These are phyloP conservation scores for Gandaritis pyraliata DNA, from an alignment of 2,888 invertebrate species.

Conservation along the genomic window DNA sequence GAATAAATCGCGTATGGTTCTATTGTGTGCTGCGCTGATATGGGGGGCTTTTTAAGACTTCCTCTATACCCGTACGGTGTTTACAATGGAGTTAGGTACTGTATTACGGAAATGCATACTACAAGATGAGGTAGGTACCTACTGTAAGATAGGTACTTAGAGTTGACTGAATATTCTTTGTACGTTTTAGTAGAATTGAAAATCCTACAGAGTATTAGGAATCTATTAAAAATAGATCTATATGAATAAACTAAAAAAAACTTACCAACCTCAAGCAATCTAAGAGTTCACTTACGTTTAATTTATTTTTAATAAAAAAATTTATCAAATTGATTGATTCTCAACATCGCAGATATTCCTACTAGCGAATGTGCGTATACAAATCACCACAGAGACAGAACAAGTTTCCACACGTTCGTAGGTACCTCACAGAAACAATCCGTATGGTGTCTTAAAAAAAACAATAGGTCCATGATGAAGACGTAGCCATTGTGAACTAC, in stretches of 20 bases:
- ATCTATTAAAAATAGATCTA: no score
- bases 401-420: slow-evolving; percentile 75
- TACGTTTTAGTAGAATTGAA: no score
- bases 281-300: no score
- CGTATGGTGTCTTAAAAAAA: slow-evolving; percentile 75
- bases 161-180: no score
- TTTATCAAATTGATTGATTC: slow-evolving; percentile 40
- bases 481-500: slow-evolving; percentile 83
- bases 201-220: no score
- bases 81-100: slow-evolving; percentile 20
- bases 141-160: no score
- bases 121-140: no score
- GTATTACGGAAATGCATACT: slow-evolving; percentile 7
- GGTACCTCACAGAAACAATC: slow-evolving; percentile 80
- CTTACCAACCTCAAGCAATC: no score
- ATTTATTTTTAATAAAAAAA: slow-evolving; percentile 1
- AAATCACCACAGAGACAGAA: slow-evolving; percentile 69
- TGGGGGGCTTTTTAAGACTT: slow-evolving; percentile 42
- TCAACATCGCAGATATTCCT: slow-evolving; percentile 49
- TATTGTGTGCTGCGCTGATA: slow-evolving; percentile 57
- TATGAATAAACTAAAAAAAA: no score
- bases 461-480: slow-evolving; percentile 83
- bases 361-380: slow-evolving; percentile 54
- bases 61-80: slow-evolving; percentile 37
- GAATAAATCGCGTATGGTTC: slow-evolving; percentile 70